Conservation (phyloP, 2,797 vertebrate genomes). For the Sternarchorhynchus goeldii region DNA sequence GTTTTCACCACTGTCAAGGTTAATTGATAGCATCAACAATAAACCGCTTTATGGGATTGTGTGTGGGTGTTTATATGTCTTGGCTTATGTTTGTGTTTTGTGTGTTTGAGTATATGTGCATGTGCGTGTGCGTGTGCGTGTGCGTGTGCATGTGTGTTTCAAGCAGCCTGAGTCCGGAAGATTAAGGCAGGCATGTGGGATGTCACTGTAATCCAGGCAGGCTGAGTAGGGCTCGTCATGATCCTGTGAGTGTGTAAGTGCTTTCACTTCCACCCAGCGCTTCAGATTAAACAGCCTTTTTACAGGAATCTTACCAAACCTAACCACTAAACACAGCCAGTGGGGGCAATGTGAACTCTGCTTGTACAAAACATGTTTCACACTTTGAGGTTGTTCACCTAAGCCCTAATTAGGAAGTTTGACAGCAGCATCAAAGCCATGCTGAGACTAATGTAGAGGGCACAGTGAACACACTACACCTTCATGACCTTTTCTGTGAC, state of each 20-base stretch:
- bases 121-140: constrained; percentile 47
- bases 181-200: constrained; percentile 42
- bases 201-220: constrained; percentile 21
- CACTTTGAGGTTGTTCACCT: not conserved
- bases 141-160: constrained; percentile 52
- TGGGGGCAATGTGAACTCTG: constrained; percentile 11
- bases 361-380: not conserved
- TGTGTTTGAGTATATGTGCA: constrained; percentile 38
- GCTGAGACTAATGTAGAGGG: not conserved
- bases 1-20: constrained; percentile 25
- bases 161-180: constrained; percentile 33
- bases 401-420: not conserved
- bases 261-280: constrained; percentile 38
- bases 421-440: too few species aligned
- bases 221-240: constrained; percentile 23
- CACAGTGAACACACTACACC: too few species aligned
- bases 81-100: constrained; percentile 43
- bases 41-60: constrained; percentile 46
- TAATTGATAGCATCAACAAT: constrained; percentile 32
- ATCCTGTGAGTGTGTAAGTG: constrained; percentile 38
- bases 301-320: constrained; percentile 34
- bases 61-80: constrained; percentile 45
- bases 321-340: constrained; percentile 10
- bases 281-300: constrained; percentile 38
- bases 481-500: too few species aligned